A percentile compares a stretch with the other conserved stretches of the same genome.
These are phyloP conservation scores for Agrotis clavis DNA, from an alignment of 2,888 invertebrate genomes.

Conservation along the genomic window DNA sequence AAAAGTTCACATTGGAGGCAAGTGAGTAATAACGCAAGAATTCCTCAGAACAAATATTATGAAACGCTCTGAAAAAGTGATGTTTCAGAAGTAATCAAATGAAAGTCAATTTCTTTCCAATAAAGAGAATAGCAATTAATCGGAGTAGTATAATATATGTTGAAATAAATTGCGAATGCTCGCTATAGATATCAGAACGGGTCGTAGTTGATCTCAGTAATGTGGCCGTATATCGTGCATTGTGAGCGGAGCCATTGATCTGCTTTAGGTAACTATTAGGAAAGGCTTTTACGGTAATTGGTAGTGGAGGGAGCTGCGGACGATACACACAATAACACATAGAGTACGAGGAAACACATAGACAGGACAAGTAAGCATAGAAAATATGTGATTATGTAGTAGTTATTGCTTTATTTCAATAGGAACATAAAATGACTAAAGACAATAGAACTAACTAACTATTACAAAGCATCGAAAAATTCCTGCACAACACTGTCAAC, in stretches of 20 bases:
- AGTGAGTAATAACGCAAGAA: too few species aligned
- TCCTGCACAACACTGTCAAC: too few species aligned
- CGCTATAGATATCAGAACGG: conserved; percentile 13
- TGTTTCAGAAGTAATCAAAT: conserved; percentile 1
- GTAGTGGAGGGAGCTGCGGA: conserved; percentile 46
- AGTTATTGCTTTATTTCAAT: too few species aligned
- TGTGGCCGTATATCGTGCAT: conserved; percentile 44
- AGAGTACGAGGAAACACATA: conserved; percentile 12
- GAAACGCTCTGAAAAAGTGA: too few species aligned
- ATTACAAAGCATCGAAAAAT: too few species aligned
- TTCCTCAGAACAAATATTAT: too few species aligned
- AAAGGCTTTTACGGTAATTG: conserved; percentile 74
- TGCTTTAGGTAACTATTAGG: conserved; percentile 54
- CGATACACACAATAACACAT: conserved; percentile 13
- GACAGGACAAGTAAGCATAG: conserved; percentile 2
- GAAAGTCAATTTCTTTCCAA: conserved; percentile 7
- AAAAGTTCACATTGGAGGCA: too few species aligned
- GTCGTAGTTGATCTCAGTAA: conserved; percentile 44
- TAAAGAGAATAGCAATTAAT: conserved; percentile 28
- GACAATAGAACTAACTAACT: too few species aligned
- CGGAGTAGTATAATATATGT: conserved; percentile 26
- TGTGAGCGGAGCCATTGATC: conserved; percentile 42
- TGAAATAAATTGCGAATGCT: conserved; percentile 16
- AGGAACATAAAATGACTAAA: too few species aligned
- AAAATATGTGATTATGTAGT: too few species aligned